These are phyloP conservation scores for Cryptosula pallasiana DNA, from an alignment of 2,888 invertebrate species.

Conservation along the genomic window DNA sequence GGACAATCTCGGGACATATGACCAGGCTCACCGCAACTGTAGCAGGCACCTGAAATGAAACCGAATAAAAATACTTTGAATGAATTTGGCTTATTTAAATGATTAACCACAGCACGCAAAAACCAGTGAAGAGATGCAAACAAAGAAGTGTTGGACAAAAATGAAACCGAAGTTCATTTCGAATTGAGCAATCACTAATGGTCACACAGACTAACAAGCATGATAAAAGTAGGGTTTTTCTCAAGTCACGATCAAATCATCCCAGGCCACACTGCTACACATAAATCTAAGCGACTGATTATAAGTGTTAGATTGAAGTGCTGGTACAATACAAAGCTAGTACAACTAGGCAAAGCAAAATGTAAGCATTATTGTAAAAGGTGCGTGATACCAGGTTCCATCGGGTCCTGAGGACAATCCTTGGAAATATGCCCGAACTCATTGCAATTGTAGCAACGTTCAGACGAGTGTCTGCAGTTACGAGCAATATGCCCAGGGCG, in stretches of 20 bases:
- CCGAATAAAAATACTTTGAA: too few relatives aligned
- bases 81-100: too few relatives aligned
- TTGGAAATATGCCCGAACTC: background rate
- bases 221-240: too few relatives aligned
- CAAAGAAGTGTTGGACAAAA: too few relatives aligned
- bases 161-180: too few relatives aligned
- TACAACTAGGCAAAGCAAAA: background rate
- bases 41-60: slow-evolving; percentile 11
- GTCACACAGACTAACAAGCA: too few relatives aligned
- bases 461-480: background rate
- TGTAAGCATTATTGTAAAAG: background rate
- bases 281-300: background rate
- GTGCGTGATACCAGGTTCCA: background rate
- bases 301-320: background rate
- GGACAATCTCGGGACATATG: slow-evolving; percentile 19
- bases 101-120: too few relatives aligned
- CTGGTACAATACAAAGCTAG: background rate
- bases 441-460: slow-evolving; percentile 2
- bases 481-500: background rate
- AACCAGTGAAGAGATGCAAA: too few relatives aligned
- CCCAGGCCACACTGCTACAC: background rate
- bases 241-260: background rate
- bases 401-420: background rate
- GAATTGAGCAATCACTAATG: too few relatives aligned
- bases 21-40: background rate